Evolutionary conservation across 2,113 vertebrate genomes (phyloP).

Genomic region (Chaetodon auriga): DNA sequence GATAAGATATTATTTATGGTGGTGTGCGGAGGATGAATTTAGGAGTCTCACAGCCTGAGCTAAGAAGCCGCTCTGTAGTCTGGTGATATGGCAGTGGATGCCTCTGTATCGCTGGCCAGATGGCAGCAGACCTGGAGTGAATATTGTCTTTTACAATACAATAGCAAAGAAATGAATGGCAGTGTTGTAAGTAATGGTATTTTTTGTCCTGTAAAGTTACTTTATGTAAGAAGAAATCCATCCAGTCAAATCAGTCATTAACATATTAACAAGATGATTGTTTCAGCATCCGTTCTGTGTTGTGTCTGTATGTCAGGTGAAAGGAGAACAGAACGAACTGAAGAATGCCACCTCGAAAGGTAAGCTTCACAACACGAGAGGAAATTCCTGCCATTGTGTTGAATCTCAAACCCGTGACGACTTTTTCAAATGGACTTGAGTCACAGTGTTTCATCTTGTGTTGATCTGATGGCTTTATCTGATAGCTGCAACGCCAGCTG

Average conservation of each 20-base stretch:
- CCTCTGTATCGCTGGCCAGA: too few species aligned
- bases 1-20: too few species aligned
- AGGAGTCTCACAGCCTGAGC: too few species aligned
- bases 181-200: not conserved
- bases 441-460: not conserved
- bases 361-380: conserved; percentile 69
- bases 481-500: conserved; percentile 77
- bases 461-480: conserved; percentile 14
- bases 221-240: not conserved
- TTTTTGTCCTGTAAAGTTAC: not conserved
- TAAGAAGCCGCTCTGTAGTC: too few species aligned
- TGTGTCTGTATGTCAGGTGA: conserved; percentile 80
- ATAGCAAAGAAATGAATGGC: not conserved
- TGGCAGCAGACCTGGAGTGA: too few species aligned
- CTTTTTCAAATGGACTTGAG: too few species aligned
- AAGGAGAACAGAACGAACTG: conserved; percentile 87
- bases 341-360: conserved; percentile 86
- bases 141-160: too few species aligned
- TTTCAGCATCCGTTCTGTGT: not conserved
- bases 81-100: too few species aligned
- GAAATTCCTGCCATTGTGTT: not conserved
- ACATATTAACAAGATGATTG: not conserved
- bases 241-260: not conserved
- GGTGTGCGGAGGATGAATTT: too few species aligned
- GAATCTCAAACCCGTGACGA: not conserved